Conservation (phyloP, 2,797 vertebrate species). For the Taeniopygia guttata region DNA sequence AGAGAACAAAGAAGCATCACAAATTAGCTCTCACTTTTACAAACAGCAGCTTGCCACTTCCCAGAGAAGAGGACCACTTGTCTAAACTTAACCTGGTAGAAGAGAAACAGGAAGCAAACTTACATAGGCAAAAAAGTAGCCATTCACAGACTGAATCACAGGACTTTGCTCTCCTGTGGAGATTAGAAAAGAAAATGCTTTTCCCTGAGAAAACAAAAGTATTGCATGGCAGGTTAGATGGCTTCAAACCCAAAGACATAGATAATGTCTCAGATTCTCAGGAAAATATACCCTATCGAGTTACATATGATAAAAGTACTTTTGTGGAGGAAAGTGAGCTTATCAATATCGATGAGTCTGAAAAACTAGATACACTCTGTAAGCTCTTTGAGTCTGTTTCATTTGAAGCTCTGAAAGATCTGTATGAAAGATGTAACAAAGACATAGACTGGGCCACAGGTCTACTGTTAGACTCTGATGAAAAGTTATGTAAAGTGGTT, state of each 20-base stretch:
- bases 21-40: constrained; percentile 87
- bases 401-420: constrained; percentile 89
- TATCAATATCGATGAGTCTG: constrained; percentile 71
- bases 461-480: constrained; percentile 92
- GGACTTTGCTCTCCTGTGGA: constrained; percentile 92
- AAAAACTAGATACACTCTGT: constrained; percentile 86
- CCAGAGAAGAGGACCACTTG: background rate
- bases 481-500: constrained; percentile 82
- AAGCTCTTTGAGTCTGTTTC: constrained; percentile 88
- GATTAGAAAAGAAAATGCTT: constrained; percentile 78
- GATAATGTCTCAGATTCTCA: constrained; percentile 58
- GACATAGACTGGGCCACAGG: constrained; percentile 95
- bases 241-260: constrained; percentile 79
- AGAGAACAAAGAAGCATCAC: constrained; percentile 77
- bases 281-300: constrained; percentile 84
- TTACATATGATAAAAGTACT: constrained; percentile 88
- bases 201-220: constrained; percentile 70
- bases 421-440: constrained; percentile 93
- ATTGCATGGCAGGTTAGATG: constrained; percentile 75
- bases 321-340: constrained; percentile 91
- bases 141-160: constrained; percentile 87
- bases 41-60: constrained; percentile 65
- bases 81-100: background rate
- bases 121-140: background rate
- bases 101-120: background rate